These are phyloP conservation scores for Cyclopterus lumpus DNA, from an alignment of 2,797 vertebrate genomes.

Conservation along the genomic window DNA sequence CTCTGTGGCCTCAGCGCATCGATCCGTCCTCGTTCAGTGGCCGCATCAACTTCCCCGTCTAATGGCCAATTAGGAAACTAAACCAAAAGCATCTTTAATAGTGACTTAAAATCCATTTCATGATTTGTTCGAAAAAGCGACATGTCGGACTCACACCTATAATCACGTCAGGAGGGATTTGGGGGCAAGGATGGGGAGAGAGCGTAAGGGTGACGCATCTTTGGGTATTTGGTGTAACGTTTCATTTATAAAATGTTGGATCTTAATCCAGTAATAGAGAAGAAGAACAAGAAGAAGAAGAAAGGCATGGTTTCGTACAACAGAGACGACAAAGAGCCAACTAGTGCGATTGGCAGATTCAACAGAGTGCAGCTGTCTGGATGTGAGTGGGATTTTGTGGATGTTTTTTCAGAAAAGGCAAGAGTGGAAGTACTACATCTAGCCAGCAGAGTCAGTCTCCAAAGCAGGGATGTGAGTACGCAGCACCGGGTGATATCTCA, in stretches of 20 bases:
- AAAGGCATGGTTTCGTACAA: conserved; percentile 53
- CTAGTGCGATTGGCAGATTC: conserved; percentile 36
- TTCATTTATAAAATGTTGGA: conserved; percentile 14
- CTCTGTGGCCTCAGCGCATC: conserved; percentile 37
- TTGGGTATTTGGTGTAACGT: conserved; percentile 6
- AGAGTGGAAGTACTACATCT: conserved; percentile 67
- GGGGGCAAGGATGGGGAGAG: not conserved
- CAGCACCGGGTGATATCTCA: conserved; percentile 27
- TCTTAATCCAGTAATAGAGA: conserved; percentile 1
- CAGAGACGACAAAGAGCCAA: conserved; percentile 43
- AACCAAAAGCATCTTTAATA: conserved; percentile 56
- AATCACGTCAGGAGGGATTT: conserved; percentile 16
- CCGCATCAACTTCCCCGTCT: conserved; percentile 49
- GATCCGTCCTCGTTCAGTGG: conserved; percentile 45
- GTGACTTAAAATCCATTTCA: conserved; percentile 43
- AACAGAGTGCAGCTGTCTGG: conserved; percentile 34
- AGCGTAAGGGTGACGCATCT: conserved; percentile 5
- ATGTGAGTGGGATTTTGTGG: conserved; percentile 37
- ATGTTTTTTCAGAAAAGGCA: conserved; percentile 40
- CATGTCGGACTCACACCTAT: conserved; percentile 11
- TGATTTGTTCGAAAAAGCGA: conserved; percentile 40
- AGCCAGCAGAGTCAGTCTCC: conserved; percentile 76
- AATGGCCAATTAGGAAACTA: conserved; percentile 60
- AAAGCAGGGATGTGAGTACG: conserved; percentile 28
- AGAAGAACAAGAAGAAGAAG: conserved; percentile 7